phyloP scores from a whole-genome alignment of 2,113 vertebrate species.

The Empidonax alnorum region DNA sequence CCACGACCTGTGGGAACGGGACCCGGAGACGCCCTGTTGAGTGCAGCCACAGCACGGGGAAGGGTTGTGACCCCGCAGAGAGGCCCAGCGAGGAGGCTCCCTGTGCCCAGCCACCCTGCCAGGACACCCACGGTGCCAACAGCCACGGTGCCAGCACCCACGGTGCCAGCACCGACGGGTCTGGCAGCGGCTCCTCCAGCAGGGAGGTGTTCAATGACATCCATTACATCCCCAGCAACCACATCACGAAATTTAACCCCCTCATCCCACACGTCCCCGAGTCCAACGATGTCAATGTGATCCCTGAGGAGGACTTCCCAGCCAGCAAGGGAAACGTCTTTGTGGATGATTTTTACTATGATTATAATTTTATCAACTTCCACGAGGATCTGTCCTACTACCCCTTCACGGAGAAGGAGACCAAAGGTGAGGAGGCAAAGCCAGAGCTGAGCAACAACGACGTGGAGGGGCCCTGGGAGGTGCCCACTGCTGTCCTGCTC shows the following conservation, averaged over 20 bases:
- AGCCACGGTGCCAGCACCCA: constrained; percentile 80
- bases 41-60: constrained; percentile 78
- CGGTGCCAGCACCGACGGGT: constrained; percentile 75
- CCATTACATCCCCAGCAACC: constrained; percentile 70
- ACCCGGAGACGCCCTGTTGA: constrained; percentile 72
- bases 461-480: neutral
- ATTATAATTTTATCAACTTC: constrained; percentile 98
- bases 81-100: constrained; percentile 55
- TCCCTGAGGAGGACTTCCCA: constrained; percentile 76
- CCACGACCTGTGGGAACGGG: constrained; percentile 83
- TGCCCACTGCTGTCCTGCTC: constrained; percentile 6
- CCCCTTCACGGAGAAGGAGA: constrained; percentile 49
- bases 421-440: neutral
- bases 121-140: constrained; percentile 17
- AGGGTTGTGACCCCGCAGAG: constrained; percentile 75
- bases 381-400: constrained; percentile 89
- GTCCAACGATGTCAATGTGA: constrained; percentile 58
- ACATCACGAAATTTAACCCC: neutral
- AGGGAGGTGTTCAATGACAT: constrained; percentile 87
- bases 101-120: constrained; percentile 76
- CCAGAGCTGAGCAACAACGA: neutral
- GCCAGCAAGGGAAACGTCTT: constrained; percentile 74
- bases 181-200: constrained; percentile 89
- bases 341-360: constrained; percentile 96
- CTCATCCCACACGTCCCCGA: constrained; percentile 43